Evolutionary conservation across 2,113 vertebrate species (phyloP), one percentile per base, ranked within the genome.

Genomic region (Lanius collurio): DNA sequence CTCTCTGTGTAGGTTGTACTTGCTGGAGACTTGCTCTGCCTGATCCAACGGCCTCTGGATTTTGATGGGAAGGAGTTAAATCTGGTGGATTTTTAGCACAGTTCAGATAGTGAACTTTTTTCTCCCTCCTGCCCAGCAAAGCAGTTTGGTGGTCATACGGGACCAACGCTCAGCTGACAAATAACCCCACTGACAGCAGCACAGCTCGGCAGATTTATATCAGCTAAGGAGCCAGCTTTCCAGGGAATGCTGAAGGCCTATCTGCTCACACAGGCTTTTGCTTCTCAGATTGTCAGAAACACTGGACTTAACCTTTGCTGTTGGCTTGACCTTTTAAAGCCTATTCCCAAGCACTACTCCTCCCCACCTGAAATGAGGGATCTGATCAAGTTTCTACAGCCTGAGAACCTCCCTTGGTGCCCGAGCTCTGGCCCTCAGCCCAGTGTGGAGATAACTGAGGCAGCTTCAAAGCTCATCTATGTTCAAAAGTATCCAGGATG

Each of bases 281-380:
- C 60, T 89, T 89, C 85, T 78, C 64, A 52, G 85, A 77, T 60
- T 85, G 47, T 71, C 90, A 75, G 85, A 83, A 96, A 92, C 85
- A 20, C 52, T 64, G 60, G 68, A 60, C 60, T 96, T 96, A 95
- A 86, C 80, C 75, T 95, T 59, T 0, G 0, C n/a, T 70, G 44
- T 18, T 70, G 63, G n/a, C 35, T 67, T 88, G 85, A 94, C 92
- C 82, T 97, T 95, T 90, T 67, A 78, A 86, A 93, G 44, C 52
- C 76, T 35, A 10, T 33, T 81, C 71, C 90, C 64, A 77, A 55
- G 63, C 9, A 55, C 59, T 1, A 2, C 42, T 82, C 30, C 46
- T 79, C 37, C 57, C 35, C 46, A 71, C 17, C 56, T 74, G 41
- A 79, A 74, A 47, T 8, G 16, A 87, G 73, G 59, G 81, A 26